Conservation (phyloP, 2,888 invertebrate species). For the Eupithecia exiguata region DNA sequence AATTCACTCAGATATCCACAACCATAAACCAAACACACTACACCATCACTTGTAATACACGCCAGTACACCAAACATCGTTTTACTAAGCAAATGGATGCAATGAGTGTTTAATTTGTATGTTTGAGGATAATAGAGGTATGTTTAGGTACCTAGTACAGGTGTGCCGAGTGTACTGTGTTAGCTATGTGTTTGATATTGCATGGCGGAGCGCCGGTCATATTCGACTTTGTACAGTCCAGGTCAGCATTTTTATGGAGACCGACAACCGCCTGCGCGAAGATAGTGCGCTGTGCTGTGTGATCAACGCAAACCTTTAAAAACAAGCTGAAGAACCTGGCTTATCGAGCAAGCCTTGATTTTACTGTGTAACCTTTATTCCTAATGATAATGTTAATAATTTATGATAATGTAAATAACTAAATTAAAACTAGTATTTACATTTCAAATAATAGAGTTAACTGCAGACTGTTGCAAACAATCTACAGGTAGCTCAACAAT, state of each 20-base stretch:
- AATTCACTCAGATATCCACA: slow-evolving; percentile 26
- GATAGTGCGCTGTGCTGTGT: too few relatives aligned
- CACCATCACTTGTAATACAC: slow-evolving; percentile 15
- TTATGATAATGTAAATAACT: too few relatives aligned
- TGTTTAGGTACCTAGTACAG: slow-evolving; percentile 32
- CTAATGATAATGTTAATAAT: too few relatives aligned
- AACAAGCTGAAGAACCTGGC: too few relatives aligned
- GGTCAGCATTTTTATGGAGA: neutral
- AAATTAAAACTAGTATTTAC: too few relatives aligned
- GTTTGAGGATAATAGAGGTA: slow-evolving; percentile 53
- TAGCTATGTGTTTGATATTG: slow-evolving; percentile 34
- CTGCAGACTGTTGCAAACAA: too few relatives aligned
- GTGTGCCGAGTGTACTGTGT: slow-evolving; percentile 37
- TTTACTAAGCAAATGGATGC: slow-evolving; percentile 45
- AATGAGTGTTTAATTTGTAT: slow-evolving; percentile 49
- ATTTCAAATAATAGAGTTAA: too few relatives aligned
- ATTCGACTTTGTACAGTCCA: slow-evolving; percentile 32
- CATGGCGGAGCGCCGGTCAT: slow-evolving; percentile 40
- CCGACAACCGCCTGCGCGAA: too few relatives aligned
- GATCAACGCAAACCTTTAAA: too few relatives aligned
- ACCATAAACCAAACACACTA: slow-evolving; percentile 1
- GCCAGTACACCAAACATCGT: slow-evolving; percentile 33
- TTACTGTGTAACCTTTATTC: too few relatives aligned
- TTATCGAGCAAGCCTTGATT: too few relatives aligned
- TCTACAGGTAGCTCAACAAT: too few relatives aligned